These are phyloP conservation scores for Geotrypetes seraphini DNA, from an alignment of 2,797 vertebrate genomes.

Conservation along the genomic window DNA sequence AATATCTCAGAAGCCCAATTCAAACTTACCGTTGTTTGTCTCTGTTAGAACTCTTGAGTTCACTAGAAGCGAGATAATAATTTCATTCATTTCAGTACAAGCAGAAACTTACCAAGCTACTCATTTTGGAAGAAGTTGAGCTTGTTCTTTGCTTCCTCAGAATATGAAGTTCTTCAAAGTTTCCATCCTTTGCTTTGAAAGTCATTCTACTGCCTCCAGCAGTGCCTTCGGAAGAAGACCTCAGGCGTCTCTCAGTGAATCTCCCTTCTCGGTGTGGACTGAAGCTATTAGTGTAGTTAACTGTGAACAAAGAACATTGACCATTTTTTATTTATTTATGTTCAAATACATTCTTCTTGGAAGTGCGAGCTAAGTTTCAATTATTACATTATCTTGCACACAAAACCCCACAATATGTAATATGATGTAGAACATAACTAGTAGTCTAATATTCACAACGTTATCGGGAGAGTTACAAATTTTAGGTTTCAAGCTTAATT, in stretches of 20 bases:
- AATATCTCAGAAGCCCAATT: neutral
- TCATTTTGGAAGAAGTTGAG: slow-evolving; percentile 92
- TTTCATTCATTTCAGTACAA: too few species aligned
- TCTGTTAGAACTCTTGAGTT: too few species aligned
- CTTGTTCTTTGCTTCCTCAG: slow-evolving; percentile 77
- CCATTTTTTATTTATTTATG: too few species aligned
- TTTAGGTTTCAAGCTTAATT: too few species aligned
- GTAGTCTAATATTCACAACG: too few species aligned
- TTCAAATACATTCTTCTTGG: too few species aligned
- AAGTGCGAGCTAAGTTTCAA: too few species aligned
- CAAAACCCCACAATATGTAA: too few species aligned
- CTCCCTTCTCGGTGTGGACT: slow-evolving; percentile 84
- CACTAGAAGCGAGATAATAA: neutral
- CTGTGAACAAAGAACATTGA: slow-evolving; percentile 36
- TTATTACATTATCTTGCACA: too few species aligned
- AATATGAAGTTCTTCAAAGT: slow-evolving; percentile 57
- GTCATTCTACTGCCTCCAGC: slow-evolving; percentile 79
- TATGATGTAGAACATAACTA: too few species aligned
- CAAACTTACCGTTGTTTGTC: accelerated
- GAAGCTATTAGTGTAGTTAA: slow-evolving; percentile 73
- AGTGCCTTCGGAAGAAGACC: slow-evolving; percentile 89
- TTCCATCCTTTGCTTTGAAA: slow-evolving; percentile 74
- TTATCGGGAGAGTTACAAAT: too few species aligned
- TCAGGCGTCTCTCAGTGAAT: slow-evolving; percentile 75
- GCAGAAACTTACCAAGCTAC: slow-evolving; percentile 80